Percentiles rank a stretch among this genome's conserved stretches.
phyloP scores from a whole-genome alignment of 2,888 invertebrate species.

The Thyatira batis region DNA sequence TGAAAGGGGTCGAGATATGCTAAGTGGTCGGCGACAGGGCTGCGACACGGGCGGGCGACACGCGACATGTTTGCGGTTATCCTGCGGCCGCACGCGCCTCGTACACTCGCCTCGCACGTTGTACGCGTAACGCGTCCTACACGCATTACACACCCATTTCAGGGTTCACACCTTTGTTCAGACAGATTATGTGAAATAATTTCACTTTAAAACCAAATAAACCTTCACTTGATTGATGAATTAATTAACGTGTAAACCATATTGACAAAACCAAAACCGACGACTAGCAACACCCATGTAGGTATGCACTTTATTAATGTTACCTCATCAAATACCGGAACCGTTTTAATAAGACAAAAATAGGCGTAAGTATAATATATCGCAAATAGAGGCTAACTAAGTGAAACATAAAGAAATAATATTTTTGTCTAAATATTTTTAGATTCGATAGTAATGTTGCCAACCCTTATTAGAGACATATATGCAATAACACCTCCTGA shows the following conservation, averaged over 20 bases:
- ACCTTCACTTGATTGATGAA: no score
- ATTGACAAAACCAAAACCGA: no score
- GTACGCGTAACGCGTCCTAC: slow-evolving; percentile 7
- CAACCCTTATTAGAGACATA: not conserved
- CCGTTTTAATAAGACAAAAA: no score
- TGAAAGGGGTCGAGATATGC: slow-evolving; percentile 40
- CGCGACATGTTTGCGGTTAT: slow-evolving; percentile 45
- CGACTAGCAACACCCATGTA: no score
- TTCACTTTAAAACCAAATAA: not conserved
- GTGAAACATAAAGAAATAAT: no score
- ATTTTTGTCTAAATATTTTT: no score
- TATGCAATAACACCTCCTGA: not conserved
- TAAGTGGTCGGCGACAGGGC: slow-evolving; percentile 34
- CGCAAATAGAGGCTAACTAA: no score
- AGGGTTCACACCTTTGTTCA: not conserved
- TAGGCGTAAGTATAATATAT: no score
- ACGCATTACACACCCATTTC: slow-evolving; percentile 10
- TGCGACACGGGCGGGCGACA: slow-evolving; percentile 25
- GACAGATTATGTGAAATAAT: not conserved
- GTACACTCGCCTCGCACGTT: slow-evolving; percentile 13
- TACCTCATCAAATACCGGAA: no score
- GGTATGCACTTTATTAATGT: no score
- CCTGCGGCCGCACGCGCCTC: slow-evolving; percentile 33
- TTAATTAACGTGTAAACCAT: no score
- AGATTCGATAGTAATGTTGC: not conserved